Base-by-base conservation (phyloP, 1,140 invertebrate genomes). In the Tetramorium alpestre region DNA sequence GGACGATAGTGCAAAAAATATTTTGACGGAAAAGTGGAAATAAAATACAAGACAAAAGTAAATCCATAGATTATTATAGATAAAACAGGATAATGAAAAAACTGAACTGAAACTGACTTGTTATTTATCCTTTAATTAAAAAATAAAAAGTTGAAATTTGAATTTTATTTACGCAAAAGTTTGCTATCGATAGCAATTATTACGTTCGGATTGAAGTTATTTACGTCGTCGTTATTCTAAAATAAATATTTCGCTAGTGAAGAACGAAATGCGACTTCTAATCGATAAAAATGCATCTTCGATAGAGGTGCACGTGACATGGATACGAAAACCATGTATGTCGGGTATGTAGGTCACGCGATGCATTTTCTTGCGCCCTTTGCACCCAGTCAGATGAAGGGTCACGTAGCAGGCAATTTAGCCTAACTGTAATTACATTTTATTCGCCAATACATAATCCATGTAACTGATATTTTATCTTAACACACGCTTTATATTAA, bases 331-430 rank as follows among this genome's bases (percentile, higher is more conserved):
- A n/a, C 41, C 56, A 60, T 75, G 69, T 73, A 82, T 22, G 38
- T 73, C 58, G 60, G 47, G 22, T 56, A 85, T 85, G 73, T 85
- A 47, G 82, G 82, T 85, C 82, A 78, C 73, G 33, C 70, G 60
- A 44, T 77, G 22, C 47, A 65, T 77, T 85, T 85, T 67, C 82
- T 56, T 69, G 60, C 47, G 22, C 33, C 73, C 73, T 78, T 65
- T 44, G 16, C 73, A 28, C 49, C 33, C 33, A 49, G 22, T 54
- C 58, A 65, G 44, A 85, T 78, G 47, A 78, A 85, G 38, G 47
- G 28, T 25, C 44, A 38, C 28, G 47, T 70, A 41, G 62, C 56
- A 75, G 25, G 62, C 28, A 62, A 25, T 84, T 84, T 60, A n/a
- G 51, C 56, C 8, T 60, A 56, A 54, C 10, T 49, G 80, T 75